Conservation (phyloP, 2,797 vertebrate genomes). For the Tadarida brasiliensis region DNA sequence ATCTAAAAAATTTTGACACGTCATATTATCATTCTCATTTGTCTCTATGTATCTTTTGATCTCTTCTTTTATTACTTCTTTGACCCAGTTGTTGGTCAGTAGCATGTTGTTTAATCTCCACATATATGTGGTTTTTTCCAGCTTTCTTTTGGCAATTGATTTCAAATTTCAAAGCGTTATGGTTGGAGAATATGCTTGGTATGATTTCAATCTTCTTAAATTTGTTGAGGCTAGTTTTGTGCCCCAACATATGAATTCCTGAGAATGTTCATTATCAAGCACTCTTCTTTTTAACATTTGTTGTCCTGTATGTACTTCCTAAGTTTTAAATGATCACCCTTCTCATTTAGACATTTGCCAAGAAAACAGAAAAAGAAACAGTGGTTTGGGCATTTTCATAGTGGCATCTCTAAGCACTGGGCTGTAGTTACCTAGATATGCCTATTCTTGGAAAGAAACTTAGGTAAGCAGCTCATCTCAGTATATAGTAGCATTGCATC, state of each 20-base stretch:
- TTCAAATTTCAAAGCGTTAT: background rate
- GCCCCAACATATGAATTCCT: background rate
- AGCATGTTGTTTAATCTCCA: background rate
- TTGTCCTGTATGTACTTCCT: background rate
- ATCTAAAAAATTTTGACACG: background rate
- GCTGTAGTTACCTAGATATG: background rate
- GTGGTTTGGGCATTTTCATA: background rate
- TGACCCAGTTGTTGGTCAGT: background rate
- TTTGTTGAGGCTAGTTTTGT: background rate
- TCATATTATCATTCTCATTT: background rate
- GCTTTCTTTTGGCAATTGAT: background rate
- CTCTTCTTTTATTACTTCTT: background rate
- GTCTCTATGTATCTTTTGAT: background rate
- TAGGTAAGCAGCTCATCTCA: background rate
- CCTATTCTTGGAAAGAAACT: constrained; percentile 31
- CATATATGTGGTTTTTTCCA: background rate
- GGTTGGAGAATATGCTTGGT: background rate
- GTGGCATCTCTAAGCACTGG: background rate
- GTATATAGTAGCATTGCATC: background rate
- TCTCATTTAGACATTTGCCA: constrained; percentile 24
- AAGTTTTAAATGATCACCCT: background rate
- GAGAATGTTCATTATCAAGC: background rate
- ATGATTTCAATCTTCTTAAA: background rate
- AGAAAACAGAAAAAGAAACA: background rate
- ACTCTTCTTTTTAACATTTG: constrained; percentile 42